A percentile compares a stretch with the other conserved stretches of the same genome.
phyloP scores from a whole-genome alignment of 2,113 vertebrate genomes.

The Ceratotherium simum region DNA sequence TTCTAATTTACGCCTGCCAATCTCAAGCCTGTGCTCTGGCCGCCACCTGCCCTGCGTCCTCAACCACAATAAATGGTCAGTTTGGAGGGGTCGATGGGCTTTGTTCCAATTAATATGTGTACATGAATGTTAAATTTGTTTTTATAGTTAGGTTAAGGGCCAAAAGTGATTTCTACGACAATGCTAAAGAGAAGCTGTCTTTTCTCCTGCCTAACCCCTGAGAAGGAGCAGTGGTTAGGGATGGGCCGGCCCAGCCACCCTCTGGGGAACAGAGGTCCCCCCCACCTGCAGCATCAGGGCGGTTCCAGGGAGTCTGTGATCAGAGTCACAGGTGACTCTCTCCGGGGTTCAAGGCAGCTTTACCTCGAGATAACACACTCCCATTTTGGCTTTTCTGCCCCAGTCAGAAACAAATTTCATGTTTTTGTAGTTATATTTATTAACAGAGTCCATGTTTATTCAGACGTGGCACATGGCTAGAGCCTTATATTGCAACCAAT shows the following conservation, averaged over 20 bases:
- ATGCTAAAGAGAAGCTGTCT: background rate
- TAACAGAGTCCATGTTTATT: slow-evolving; percentile 1
- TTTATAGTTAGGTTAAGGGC: background rate
- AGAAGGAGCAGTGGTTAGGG: background rate
- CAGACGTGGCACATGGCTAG: background rate
- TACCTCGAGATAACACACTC: background rate
- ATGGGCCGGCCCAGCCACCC: background rate
- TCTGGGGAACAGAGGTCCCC: background rate
- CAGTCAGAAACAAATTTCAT: background rate
- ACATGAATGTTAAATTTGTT: background rate
- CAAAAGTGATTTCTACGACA: background rate
- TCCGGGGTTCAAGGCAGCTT: background rate
- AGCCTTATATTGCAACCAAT: background rate
- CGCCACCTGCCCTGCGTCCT: background rate
- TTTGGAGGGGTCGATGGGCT: background rate
- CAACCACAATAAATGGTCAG: background rate
- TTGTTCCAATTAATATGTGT: background rate
- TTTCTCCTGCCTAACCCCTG: background rate
- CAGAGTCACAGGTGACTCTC: background rate
- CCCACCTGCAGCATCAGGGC: background rate
- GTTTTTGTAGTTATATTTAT: background rate
- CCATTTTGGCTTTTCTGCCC: background rate
- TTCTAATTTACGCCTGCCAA: background rate
- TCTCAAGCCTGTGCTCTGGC: background rate
- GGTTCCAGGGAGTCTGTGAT: background rate